Evolutionary conservation across 2,797 vertebrate genomes (phyloP), one percentile per base, ranked within the genome.

Genomic region (Myotis daubentonii): DNA sequence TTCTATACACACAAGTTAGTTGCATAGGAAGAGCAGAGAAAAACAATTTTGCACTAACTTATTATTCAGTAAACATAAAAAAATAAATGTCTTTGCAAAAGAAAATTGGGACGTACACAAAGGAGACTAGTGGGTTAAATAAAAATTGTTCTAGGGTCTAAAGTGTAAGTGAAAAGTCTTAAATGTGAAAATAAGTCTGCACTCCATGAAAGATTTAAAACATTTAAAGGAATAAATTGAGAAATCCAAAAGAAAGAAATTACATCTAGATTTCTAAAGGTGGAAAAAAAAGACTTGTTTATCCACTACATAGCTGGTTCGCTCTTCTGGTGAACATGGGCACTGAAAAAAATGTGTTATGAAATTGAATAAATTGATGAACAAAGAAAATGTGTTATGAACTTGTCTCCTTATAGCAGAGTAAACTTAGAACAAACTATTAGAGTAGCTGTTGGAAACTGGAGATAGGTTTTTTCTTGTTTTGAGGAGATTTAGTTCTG

Each of bases 221-320:
- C 76, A 33, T 81, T 84, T 81, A 55, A 94, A 95, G 33, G 44
- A 62, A 83, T 89, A 90, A 92, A 92, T 41, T 90, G 80, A 91
- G 68, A 81, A 93, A 5, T 93, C 25, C 13, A 47, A 76, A 95
- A 75, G 51, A 89, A 92, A 41, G 65, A 55, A 87, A 78, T 87
- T 62, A 66, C 36, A 55, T 53, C 9, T 82, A 75, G 33, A 55
- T 94, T 94, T 93, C 47, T 87, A 85, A 60, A 89, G 30, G 20
- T 87, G 53, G 78, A 30, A 72, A 86, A 72, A 88, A 70, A 88
- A 57, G 15, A 25, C 36, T 75, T 90, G 30, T 68, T 84, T 68
- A 2, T 78, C 41, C 66, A 1, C 57, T 51, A 4, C 11, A 1
- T 79, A 33, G 15, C 44, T 84, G 30, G n/a, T 33, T 74, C 7